Evolutionary conservation across 2,113 vertebrate genomes (phyloP).

Genomic region (Setophaga petechia): DNA sequence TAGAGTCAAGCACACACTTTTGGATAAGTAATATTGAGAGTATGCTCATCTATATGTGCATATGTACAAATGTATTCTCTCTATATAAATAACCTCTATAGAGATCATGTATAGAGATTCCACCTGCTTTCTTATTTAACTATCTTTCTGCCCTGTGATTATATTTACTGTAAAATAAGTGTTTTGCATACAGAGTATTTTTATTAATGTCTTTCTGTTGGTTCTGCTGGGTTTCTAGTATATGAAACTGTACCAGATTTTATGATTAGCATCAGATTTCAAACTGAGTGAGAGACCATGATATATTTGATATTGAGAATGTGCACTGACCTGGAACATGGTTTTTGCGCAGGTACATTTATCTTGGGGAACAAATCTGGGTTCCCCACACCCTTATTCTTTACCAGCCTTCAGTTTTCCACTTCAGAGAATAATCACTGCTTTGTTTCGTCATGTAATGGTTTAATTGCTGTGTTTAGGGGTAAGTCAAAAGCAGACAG

Average conservation of each 20-base stretch:
- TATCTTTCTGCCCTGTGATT: not conserved
- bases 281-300: not conserved
- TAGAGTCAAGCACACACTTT: not conserved
- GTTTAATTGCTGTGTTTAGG: conserved; percentile 12
- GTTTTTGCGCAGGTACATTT: not conserved
- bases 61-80: not conserved
- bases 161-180: not conserved
- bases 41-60: not conserved
- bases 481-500: conserved; percentile 8
- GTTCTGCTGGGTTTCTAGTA: not conserved
- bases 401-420: not conserved
- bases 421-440: not conserved
- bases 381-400: not conserved
- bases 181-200: not conserved
- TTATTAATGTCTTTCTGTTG: not conserved
- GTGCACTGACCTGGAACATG: not conserved
- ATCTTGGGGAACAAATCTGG: not conserved
- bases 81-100: not conserved
- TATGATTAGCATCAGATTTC: not conserved
- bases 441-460: conserved; percentile 3
- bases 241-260: not conserved
- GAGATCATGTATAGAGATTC: not conserved
- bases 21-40: not conserved
- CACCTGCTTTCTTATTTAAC: not conserved
- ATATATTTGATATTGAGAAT: not conserved